Conservation (phyloP, 2,797 vertebrate species). For the Enteromius radiatus region DNA sequence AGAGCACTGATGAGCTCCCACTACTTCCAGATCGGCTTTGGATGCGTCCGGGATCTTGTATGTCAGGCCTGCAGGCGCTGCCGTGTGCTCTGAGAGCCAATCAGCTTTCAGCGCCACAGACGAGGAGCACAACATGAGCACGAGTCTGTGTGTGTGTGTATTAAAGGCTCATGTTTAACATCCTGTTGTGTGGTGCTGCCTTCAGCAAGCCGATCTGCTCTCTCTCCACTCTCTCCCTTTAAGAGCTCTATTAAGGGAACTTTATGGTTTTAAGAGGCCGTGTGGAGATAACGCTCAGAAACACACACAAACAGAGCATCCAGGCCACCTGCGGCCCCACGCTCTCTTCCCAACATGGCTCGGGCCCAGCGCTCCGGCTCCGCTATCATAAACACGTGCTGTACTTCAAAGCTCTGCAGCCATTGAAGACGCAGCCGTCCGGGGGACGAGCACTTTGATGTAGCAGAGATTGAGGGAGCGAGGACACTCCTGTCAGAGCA, state of each 20-base stretch:
- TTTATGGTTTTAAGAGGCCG: conserved; percentile 20
- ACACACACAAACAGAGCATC: conserved; percentile 52
- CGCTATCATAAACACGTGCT: conserved; percentile 68
- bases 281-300: conserved; percentile 41
- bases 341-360: conserved; percentile 62
- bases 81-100: not conserved
- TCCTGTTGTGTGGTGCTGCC: conserved; percentile 1
- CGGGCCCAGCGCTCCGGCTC: conserved; percentile 68
- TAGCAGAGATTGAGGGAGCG: conserved; percentile 14
- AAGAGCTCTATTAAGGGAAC: conserved; percentile 31
- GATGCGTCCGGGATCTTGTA: conserved; percentile 68
- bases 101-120: not conserved
- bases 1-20: conserved; percentile 77
- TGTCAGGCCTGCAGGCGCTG: conserved; percentile 65
- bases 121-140: not conserved
- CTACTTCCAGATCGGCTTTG: conserved; percentile 81
- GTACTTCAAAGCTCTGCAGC: conserved; percentile 64
- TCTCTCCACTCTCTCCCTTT: not conserved
- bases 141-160: not conserved
- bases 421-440: conserved; percentile 55
- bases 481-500: conserved; percentile 11
- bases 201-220: not conserved
- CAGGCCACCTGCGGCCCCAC: conserved; percentile 67
- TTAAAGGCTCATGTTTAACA: conserved; percentile 27
- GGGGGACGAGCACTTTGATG: conserved; percentile 42